Base-by-base conservation (phyloP, 2,888 invertebrate genomes). In the Drosophila infuscata region DNA sequence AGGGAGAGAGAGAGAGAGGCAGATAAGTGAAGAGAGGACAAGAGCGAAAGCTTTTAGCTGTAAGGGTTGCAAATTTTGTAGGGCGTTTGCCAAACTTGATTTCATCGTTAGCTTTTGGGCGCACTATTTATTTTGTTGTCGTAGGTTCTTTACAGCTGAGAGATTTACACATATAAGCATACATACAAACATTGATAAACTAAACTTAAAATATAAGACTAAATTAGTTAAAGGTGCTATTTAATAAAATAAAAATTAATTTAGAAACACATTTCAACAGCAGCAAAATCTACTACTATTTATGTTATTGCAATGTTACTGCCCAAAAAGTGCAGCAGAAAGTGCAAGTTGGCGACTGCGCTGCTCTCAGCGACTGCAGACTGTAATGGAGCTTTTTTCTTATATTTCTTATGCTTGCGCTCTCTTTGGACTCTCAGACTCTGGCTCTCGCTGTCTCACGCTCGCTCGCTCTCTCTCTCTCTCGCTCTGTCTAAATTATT, bases 221-320 rank as follows among this genome's bases (percentile, higher is more conserved):
- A 29, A 35, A 8, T 17, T 41, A 30, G 17, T 38, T 25, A 0
- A 35, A 5, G 12, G 30, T 36, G 4, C 3, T 12, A 32, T 15
- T 49, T 11, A 6, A 1, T 20, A 25, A 53, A 30, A 49, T 17
- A 5, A 25, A 49, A 17, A 25, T 15, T 3, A 15, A 8, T 46
- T 25, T 46, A 4, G 25, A 15, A 25, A 15, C 25, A 46, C 15
- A 15, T 25, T 46, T 15, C 6, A 30, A 52, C 25, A 41, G 15
- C 64, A 35, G 17, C 3, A 48, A 51, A 59, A 64, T 83, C 86
- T 85, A 82, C 88, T 86, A 86, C 85, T 86, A 70, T 88, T 84
- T 74, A 20, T 30, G 29, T 35, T 20, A 41, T 58, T 49, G 41
- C 59, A 43, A 53, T 43, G 60, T 46, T 46, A 70, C 53, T 53